Evolutionary conservation across 2,888 invertebrate genomes (phyloP), one percentile per base, ranked within the genome.

Genomic region (Ormyrus nitidulus): DNA sequence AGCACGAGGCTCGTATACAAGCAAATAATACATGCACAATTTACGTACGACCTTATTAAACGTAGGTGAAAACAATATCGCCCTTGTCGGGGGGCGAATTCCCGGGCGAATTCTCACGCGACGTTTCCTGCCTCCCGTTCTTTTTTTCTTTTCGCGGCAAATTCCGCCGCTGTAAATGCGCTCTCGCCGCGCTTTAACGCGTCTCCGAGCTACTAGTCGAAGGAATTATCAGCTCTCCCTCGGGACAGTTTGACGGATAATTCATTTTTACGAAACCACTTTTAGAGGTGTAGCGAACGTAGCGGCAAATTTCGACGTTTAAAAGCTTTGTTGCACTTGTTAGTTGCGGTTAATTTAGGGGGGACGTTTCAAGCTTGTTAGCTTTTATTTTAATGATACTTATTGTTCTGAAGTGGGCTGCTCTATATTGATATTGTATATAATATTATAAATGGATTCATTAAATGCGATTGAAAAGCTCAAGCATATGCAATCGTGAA

Each of bases 61-160:
- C 56, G 13, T 11, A 56, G 68, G 48, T 11, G 34, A 34, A n/a
- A n/a, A 54, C 54, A 46, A 56, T 69, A 69, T 56, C 56, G 46
- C 10, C 34, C 46, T 54, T 46, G 56, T 69, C 56, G 54, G 13
- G 2, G 13, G 13, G n/a, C 56, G 8, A 69, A 54, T 69, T 56
- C 46, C 6, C 46, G 9, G 54, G 6, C 53, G 54, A 8, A 46
- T 19, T 51, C 54, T 66, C 46, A 6, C 51, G 19, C 19, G 19
- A 19, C 19, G 19, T 19, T 19, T 49, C 19, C 5, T 13, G 53
- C 34, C 6, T 59, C 11, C 6, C 6, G 6, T 59, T 19, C 6
- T 19, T 59, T 19, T 59, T 59, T 59, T 6, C 19, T 9, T 59
- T 59, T 34, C 34, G 11, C n/a, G 11, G 11, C 48, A 44, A 19